Conservation (phyloP, 2,113 vertebrate genomes). For the Oryzias javanicus region DNA sequence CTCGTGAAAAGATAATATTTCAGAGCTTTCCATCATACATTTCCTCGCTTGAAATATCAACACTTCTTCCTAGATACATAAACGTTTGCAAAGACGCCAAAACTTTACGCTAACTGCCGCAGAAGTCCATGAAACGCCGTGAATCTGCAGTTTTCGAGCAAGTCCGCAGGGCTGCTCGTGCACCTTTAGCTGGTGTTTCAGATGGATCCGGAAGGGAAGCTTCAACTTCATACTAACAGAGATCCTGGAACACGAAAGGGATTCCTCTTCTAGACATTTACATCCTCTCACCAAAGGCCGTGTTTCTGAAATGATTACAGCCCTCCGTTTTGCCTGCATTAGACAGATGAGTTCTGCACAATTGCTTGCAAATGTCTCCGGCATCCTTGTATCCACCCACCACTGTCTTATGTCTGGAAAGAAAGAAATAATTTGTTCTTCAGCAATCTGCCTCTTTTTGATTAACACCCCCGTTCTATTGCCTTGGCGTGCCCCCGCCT, state of each 20-base stretch:
- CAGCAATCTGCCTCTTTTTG: conserved; percentile 65
- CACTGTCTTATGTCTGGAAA: conserved; percentile 47
- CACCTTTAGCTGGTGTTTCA: conserved; percentile 20
- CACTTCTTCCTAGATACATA: conserved; percentile 51
- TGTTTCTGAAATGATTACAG: conserved; percentile 43
- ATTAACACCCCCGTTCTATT: conserved; percentile 68
- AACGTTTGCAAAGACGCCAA: conserved; percentile 42
- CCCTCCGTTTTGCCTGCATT: conserved; percentile 39
- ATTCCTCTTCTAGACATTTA: conserved; percentile 55
- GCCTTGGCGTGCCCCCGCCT: conserved; percentile 61
- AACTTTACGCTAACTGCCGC: conserved; percentile 28
- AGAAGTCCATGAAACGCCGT: conserved; percentile 6
- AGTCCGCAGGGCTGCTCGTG: conserved; percentile 15
- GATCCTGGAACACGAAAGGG: conserved; percentile 28
- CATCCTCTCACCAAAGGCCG: conserved; percentile 20
- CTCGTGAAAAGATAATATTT: conserved; percentile 68
- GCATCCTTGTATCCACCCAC: conserved; percentile 62
- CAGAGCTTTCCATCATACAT: conserved; percentile 62
- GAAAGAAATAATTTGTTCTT: conserved; percentile 59
- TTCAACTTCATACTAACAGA: conserved; percentile 32
- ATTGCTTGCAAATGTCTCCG: conserved; percentile 46
- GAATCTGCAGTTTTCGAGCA: conserved; percentile 21
- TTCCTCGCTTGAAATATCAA: conserved; percentile 60
- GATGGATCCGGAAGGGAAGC: conserved; percentile 33
- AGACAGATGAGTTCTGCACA: conserved; percentile 54